A percentile compares a stretch with the other conserved stretches of the same genome.
phyloP scores from a whole-genome alignment of 2,113 vertebrate species.

The Actenoides lindsayi region DNA sequence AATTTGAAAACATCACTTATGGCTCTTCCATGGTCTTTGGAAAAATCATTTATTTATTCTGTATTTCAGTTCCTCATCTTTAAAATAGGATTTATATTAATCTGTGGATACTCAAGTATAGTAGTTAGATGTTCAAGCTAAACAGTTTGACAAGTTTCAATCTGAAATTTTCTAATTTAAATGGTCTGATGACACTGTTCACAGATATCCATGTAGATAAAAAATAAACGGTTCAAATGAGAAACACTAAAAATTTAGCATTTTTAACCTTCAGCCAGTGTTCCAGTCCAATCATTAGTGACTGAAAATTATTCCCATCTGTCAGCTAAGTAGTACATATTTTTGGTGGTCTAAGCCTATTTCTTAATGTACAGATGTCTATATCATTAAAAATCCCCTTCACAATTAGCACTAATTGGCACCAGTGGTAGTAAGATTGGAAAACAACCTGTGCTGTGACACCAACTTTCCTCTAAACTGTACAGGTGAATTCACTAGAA shows the following conservation, averaged over 20 bases:
- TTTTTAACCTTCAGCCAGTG: not conserved
- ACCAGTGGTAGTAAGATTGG: not conserved
- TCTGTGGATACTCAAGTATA: not conserved
- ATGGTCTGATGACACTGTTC: not conserved
- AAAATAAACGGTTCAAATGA: not conserved
- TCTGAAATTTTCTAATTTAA: slow-evolving; percentile 9
- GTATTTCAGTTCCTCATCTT: not conserved
- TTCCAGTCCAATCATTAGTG: not conserved
- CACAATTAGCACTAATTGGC: not conserved
- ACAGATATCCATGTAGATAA: not conserved
- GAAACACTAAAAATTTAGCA: not conserved
- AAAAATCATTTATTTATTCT: not conserved
- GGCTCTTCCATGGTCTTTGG: accelerated
- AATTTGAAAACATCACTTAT: not conserved
- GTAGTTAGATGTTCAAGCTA: not conserved
- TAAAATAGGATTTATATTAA: not conserved
- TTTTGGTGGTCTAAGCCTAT: slow-evolving; percentile 32
- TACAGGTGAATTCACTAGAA: not conserved
- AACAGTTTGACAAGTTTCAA: not conserved
- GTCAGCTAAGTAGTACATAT: not conserved
- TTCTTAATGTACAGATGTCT: not conserved
- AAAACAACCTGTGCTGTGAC: not conserved
- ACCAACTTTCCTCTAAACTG: not conserved
- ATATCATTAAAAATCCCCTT: not conserved
- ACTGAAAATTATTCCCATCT: slow-evolving; percentile 60